Evolutionary conservation across 2,113 vertebrate genomes (phyloP), one percentile per base, ranked within the genome.

Genomic region (Excalfactoria chinensis): DNA sequence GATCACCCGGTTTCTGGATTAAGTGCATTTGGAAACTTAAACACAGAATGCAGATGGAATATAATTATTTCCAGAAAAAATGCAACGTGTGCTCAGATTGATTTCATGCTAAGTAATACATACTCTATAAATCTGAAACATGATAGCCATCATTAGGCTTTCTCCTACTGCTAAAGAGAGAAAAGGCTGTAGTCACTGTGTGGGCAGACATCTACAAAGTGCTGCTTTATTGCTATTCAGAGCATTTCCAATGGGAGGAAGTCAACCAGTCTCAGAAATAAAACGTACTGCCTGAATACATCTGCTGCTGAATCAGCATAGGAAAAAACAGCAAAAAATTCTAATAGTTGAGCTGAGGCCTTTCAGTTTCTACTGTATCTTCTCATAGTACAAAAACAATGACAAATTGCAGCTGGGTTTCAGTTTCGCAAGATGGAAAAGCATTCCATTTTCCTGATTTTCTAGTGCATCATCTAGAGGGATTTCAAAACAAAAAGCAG

Each of bases 191-290:
- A 76, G 85, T 89, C 26, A 3, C 70, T 84, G 59, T 86, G 90
- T 95, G 91, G 84, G 92, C 84, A 96, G 84, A 90, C 32, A 26
- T 81, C 64, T 48, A 74, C 74, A 93, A 94, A 87, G 72, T 64
- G 77, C 56, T 93, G 66, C 58, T 95, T 94, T 93, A 93, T 91
- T 95, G 72, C 93, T 86, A 74, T 95, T 96, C 89, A 94, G 1
- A 0, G 26, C 2, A 0, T 76, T 88, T 66, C 85, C 79, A 95
- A 25, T 0, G 26, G 86, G 76, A 93, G 84, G 70, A 95, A 94
- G 81, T 66, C 81, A 93, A 49, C 37, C 71, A 84, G 87, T 23
- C 82, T 80, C 79, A 60, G 86, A 69, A 75, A 73, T 35, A 71
- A 91, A 87, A 90, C 43, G 58, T 35, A 79, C 37, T 35, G 44